Conservation (phyloP, 2,797 vertebrate genomes). For the Pseudochromis fuscus region DNA sequence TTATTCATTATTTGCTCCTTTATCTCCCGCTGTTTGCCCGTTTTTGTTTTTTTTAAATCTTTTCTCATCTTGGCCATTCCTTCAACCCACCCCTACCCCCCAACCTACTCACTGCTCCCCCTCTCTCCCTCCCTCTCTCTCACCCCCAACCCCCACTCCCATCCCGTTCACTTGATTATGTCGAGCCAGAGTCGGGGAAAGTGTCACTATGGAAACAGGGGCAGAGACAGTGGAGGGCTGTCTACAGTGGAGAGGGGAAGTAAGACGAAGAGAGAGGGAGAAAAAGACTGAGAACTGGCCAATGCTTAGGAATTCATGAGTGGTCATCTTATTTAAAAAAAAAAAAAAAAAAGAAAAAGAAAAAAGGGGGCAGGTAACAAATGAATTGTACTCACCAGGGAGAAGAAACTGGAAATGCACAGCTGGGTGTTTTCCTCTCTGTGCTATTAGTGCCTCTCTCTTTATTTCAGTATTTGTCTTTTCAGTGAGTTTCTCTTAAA, state of each 20-base stretch:
- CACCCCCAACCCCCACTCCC: constrained; percentile 61
- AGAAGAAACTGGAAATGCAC: constrained; percentile 6
- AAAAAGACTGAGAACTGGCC: constrained; percentile 50
- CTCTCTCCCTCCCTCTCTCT: constrained; percentile 46
- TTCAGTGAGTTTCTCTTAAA: constrained; percentile 18
- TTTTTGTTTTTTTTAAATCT: constrained; percentile 34
- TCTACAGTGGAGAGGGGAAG: constrained; percentile 49
- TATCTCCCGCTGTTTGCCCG: constrained; percentile 52
- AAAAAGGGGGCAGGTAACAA: constrained; percentile 16
- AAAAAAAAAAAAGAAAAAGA: constrained; percentile 31
- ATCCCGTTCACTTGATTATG: constrained; percentile 79
- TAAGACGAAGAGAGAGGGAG: not conserved
- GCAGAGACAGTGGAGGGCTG: constrained; percentile 73
- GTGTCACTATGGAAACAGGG: constrained; percentile 85
- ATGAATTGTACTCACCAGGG: constrained; percentile 10
- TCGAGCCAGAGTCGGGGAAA: constrained; percentile 79
- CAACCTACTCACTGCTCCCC: constrained; percentile 25
- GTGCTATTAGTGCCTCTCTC: constrained; percentile 29
- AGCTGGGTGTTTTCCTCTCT: constrained; percentile 25
- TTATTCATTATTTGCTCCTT: constrained; percentile 69
- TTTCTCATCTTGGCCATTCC: constrained; percentile 66
- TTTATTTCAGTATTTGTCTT: constrained; percentile 6
- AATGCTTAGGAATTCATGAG: constrained; percentile 64
- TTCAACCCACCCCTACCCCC: constrained; percentile 34
- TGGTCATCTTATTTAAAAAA: constrained; percentile 36